Evolutionary conservation across 1,140 invertebrate genomes (phyloP).

Genomic region (Himalopsyche phryganea): DNA sequence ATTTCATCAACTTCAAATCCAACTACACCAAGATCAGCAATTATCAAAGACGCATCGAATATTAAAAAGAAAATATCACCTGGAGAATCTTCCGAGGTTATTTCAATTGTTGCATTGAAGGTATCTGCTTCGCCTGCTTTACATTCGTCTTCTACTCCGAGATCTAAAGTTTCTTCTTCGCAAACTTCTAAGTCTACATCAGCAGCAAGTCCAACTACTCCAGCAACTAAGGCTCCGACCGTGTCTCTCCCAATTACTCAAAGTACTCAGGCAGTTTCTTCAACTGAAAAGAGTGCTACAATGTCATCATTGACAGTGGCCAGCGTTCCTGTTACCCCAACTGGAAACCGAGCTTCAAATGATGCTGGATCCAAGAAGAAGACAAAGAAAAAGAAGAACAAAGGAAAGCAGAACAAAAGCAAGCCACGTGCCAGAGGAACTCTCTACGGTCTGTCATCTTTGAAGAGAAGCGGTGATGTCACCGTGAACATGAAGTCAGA

Average conservation of each 20-base stretch:
- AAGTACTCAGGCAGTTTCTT: neutral
- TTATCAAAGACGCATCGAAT: neutral
- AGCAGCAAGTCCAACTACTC: constrained; percentile 1
- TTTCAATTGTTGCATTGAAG: no score
- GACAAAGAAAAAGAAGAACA: constrained; percentile 37
- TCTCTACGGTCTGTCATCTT: constrained; percentile 70
- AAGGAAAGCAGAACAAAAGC: constrained; percentile 52
- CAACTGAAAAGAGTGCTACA: constrained; percentile 8
- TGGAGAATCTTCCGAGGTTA: no score
- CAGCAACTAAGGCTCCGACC: constrained; percentile 4
- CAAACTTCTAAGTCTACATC: neutral
- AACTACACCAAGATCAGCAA: neutral
- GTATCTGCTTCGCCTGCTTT: no score
- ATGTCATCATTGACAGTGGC: constrained; percentile 31
- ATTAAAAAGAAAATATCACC: neutral
- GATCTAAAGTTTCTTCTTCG: neutral
- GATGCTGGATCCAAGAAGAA: constrained; percentile 31
- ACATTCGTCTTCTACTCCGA: neutral
- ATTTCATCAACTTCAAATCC: neutral
- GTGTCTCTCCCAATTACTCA: neutral
- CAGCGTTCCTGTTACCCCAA: constrained; percentile 41
- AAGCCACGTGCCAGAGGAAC: constrained; percentile 70
- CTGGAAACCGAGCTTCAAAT: constrained; percentile 27
- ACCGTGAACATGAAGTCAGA: constrained; percentile 73
- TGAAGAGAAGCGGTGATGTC: constrained; percentile 73